phyloP scores from a whole-genome alignment of 2,113 vertebrate genomes.

The Calidris pugnax region DNA sequence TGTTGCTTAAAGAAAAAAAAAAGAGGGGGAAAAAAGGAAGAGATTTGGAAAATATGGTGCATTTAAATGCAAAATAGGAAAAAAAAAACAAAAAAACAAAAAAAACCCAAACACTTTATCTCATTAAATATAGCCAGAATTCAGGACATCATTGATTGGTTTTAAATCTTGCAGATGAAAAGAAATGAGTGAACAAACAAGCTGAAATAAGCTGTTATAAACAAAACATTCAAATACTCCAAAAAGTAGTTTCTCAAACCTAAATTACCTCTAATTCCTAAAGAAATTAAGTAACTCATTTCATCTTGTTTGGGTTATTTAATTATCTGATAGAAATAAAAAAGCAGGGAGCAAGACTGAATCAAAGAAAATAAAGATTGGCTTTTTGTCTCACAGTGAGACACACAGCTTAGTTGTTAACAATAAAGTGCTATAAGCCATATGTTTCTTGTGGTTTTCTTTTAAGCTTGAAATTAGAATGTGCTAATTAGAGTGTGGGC shows the following conservation, averaged over 20 bases:
- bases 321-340: slow-evolving; percentile 66
- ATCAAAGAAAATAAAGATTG: slow-evolving; percentile 64
- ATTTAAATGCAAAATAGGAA: neutral
- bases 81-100: neutral
- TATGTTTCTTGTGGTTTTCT: slow-evolving; percentile 59
- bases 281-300: slow-evolving; percentile 65
- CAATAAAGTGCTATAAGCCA: slow-evolving; percentile 64
- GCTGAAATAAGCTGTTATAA: slow-evolving; percentile 2
- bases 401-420: slow-evolving; percentile 48
- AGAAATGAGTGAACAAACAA: slow-evolving; percentile 11
- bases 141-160: neutral
- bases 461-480: slow-evolving; percentile 71
- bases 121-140: neutral
- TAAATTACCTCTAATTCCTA: slow-evolving; percentile 63
- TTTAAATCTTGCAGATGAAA: slow-evolving; percentile 33
- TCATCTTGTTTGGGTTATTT: slow-evolving; percentile 70
- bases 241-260: slow-evolving; percentile 40
- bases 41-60: neutral
- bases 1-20: neutral
- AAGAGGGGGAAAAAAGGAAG: accelerated
- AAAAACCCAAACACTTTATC: neutral
- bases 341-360: slow-evolving; percentile 29
- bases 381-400: slow-evolving; percentile 62
- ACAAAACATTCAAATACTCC: slow-evolving; percentile 9
- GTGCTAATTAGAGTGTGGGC: slow-evolving; percentile 64